Evolutionary conservation across 2,888 invertebrate genomes (phyloP), one percentile per base, ranked within the genome.

Genomic region (Cabera pusaria): DNA sequence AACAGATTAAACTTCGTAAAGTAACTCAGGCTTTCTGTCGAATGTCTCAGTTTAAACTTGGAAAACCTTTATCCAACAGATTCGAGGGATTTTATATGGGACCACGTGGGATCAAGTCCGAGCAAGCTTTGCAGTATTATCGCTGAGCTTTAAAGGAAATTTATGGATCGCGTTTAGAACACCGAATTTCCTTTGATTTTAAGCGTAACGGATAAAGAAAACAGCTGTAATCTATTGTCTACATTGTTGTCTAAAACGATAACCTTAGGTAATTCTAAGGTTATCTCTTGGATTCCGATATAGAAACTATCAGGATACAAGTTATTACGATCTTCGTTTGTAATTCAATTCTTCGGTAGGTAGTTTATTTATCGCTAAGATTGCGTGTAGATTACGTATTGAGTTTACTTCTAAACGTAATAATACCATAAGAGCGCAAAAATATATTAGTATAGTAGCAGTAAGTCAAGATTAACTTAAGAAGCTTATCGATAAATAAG

Each of bases 101-200:
- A 42, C 41, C 41, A 42, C 41, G 35, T 35, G 41, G 41, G 41
- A 42, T 42, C 41, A 35, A 27, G 35, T 26, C 31, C 26, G 41
- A 42, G 35, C 41, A 36, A 42, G 41, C 41, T 32, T 42, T 35
- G 26, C 41, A 31, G 41, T 42, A 42, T 42, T 42, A 42, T 42
- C 41, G 35, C 41, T 42, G 36, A 42, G 41, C 35, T 42, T 31
- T 36, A 25, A 42, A 42, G 26, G 17, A 35, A 42, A 42, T 42
- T 42, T 42, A 42, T 42, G 31, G 35, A 5, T 10, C 31, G 22
- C 22, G 41, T 42, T 42, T 35, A 32, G 41, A 36, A 31, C 35
- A 26, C 35, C 18, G 19, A 32, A 35, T 22, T 36, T 26, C 26
- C 29, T 32, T 31, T 31, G 41, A 32, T 23, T 42, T 36, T 19